phyloP scores from a whole-genome alignment of 2,888 invertebrate species.

The Lamellibrachia satsuma region DNA sequence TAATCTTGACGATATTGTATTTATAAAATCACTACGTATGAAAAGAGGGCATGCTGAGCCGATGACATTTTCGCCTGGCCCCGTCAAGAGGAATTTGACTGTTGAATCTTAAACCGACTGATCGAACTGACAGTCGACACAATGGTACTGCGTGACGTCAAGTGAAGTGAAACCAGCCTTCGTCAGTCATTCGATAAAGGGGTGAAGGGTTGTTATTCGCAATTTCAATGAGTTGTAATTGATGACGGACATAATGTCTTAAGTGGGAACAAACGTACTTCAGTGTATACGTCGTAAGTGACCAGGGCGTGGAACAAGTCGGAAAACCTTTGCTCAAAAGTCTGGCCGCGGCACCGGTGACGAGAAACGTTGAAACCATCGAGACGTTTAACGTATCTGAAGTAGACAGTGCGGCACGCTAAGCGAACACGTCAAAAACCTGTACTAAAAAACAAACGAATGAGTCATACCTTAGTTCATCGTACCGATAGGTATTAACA shows the following conservation, averaged over 20 bases:
- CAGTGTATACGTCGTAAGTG: background rate
- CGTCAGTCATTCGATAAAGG: no score
- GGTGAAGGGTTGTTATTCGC: no score
- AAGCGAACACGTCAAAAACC: background rate
- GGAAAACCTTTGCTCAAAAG: background rate
- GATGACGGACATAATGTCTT: no score
- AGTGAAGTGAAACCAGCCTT: no score
- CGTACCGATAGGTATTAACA: no score
- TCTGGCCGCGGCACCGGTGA: background rate
- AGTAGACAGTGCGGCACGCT: background rate
- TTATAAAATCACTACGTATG: background rate
- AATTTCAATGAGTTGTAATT: no score
- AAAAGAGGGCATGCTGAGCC: background rate
- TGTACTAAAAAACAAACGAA: background rate
- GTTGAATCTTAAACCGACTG: background rate
- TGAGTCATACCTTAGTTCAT: background rate
- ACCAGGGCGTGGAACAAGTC: background rate
- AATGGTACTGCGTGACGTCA: no score
- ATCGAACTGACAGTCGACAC: background rate
- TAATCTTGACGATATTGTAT: background rate
- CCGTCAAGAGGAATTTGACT: background rate
- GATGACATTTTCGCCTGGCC: background rate
- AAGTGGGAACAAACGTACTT: background rate
- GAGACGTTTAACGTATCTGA: background rate
- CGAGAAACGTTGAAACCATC: background rate